These are phyloP conservation scores for Onychostoma macrolepis DNA, from an alignment of 2,113 vertebrate genomes.

Conservation along the genomic window DNA sequence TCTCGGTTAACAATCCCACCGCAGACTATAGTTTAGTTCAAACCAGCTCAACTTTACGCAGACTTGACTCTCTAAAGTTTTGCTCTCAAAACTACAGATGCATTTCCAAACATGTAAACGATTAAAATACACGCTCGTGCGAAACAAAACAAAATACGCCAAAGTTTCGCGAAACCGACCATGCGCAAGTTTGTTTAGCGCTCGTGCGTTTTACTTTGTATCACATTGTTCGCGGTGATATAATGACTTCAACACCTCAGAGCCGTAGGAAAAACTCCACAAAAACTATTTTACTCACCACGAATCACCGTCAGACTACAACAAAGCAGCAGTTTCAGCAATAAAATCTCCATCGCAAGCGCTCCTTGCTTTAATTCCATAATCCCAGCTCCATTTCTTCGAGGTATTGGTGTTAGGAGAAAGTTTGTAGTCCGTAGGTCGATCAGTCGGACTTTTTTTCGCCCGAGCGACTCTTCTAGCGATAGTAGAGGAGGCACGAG, in stretches of 20 bases:
- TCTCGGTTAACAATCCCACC: not conserved
- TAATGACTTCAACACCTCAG: conserved; percentile 32
- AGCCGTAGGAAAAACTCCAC: not conserved
- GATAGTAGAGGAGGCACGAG: conserved; percentile 57
- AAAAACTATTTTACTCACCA: conserved; percentile 47
- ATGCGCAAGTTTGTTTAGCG: not conserved
- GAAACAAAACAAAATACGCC: not conserved
- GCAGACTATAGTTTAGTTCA: not conserved
- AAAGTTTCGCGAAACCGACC: not conserved
- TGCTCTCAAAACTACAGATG: not conserved
- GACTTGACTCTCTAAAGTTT: not conserved
- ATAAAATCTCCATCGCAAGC: conserved; percentile 48
- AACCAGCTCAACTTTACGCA: not conserved
- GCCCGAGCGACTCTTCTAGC: conserved; percentile 56
- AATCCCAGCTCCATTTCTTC: conserved; percentile 51
- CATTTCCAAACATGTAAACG: not conserved
- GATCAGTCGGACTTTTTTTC: conserved; percentile 46
- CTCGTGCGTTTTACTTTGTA: conserved; percentile 11
- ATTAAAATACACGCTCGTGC: not conserved
- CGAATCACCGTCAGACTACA: conserved; percentile 41
- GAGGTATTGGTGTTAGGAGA: conserved; percentile 43
- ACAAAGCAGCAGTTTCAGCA: conserved; percentile 49
- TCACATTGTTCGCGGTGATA: conserved; percentile 30
- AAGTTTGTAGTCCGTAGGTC: conserved; percentile 29
- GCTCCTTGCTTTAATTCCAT: conserved; percentile 42